Conservation (phyloP, 2,888 invertebrate species). For the Blera fallax region DNA sequence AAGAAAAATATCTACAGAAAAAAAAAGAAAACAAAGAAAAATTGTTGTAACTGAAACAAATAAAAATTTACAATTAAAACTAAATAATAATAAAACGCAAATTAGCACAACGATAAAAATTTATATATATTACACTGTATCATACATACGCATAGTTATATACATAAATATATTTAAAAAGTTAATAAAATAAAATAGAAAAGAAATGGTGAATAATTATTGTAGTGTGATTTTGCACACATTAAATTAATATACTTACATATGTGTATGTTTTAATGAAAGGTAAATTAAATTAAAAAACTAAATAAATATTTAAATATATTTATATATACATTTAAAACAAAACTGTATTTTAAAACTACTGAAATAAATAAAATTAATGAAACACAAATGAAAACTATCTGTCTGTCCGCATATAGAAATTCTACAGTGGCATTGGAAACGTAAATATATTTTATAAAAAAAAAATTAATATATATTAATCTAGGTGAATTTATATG, state of each 20-base stretch:
- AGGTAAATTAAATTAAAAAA: conserved; percentile 25
- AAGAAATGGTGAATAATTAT: conserved; percentile 56
- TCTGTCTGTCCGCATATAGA: conserved; percentile 29
- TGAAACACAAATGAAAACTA: conserved; percentile 15
- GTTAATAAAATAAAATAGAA: conserved; percentile 12
- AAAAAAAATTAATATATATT: conserved; percentile 24
- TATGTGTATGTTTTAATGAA: conserved; percentile 8
- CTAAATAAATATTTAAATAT: conserved; percentile 43
- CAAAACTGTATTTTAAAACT: conserved; percentile 32
- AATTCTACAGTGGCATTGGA: conserved; percentile 33
- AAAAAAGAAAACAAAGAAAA: conserved; percentile 11
- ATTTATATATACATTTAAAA: conserved; percentile 46
- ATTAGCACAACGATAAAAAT: conserved; percentile 69
- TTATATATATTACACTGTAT: conserved; percentile 50
- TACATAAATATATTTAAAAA: conserved; percentile 21
- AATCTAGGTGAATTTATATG: conserved; percentile 67
- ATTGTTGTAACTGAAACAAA: conserved; percentile 31
- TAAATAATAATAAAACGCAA: conserved; percentile 49
- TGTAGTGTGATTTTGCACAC: conserved; percentile 71
- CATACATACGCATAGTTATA: conserved; percentile 44
- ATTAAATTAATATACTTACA: conserved; percentile 39
- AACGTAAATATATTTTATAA: conserved; percentile 54
- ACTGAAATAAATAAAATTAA: conserved; percentile 34
- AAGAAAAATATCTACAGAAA: not conserved
- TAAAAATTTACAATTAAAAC: conserved; percentile 16